phyloP scores from a whole-genome alignment of 2,113 vertebrate species.

The Pedetes capensis region DNA sequence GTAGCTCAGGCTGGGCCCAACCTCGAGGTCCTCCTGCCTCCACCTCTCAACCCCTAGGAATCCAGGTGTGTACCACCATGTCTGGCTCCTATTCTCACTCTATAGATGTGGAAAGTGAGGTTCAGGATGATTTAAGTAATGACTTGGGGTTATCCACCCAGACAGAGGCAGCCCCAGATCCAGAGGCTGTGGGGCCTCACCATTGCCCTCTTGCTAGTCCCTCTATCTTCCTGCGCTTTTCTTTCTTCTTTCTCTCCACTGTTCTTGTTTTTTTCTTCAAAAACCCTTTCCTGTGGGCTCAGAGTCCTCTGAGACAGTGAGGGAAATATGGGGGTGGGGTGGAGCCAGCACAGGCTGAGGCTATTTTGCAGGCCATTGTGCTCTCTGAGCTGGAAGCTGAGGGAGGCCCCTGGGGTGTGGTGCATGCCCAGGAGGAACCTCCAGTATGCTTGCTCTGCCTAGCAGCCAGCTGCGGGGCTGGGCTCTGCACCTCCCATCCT shows the following conservation, averaged over 20 bases:
- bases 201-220: not conserved
- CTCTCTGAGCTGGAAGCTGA: not conserved
- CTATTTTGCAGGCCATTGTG: not conserved
- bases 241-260: not conserved
- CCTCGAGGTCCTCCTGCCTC: no score
- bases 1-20: no score
- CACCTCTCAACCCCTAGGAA: no score
- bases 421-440: rapidly evolving
- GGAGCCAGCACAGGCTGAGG: not conserved
- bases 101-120: not conserved
- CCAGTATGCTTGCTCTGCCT: not conserved
- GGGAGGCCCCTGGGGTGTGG: not conserved
- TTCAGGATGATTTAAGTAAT: not conserved
- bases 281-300: not conserved
- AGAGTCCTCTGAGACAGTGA: not conserved
- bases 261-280: not conserved
- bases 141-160: not conserved
- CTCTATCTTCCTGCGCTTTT: not conserved
- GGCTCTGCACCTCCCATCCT: not conserved
- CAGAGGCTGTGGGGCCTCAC: not conserved
- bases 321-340: no score
- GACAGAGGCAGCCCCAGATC: not conserved
- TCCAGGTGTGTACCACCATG: no score
- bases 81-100: not conserved
- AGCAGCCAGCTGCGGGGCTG: not conserved